phyloP scores from a whole-genome alignment of 2,113 vertebrate genomes.

The Mesocricetus auratus region DNA sequence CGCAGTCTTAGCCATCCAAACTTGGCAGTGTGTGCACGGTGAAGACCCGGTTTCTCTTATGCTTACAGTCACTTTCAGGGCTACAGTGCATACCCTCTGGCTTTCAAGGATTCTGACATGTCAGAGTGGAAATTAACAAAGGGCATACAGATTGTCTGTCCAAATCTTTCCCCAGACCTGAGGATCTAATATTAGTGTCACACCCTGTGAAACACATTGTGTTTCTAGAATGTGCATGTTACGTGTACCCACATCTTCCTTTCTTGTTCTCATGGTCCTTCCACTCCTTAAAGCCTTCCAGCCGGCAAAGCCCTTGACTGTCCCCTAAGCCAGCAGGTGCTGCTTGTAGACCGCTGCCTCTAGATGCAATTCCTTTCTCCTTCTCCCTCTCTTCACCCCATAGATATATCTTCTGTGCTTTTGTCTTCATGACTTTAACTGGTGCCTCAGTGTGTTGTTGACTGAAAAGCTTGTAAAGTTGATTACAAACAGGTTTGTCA shows the following conservation, averaged over 20 bases:
- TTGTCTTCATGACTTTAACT: background rate
- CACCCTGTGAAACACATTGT: background rate
- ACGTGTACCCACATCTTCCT: background rate
- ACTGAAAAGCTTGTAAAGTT: background rate
- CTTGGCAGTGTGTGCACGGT: background rate
- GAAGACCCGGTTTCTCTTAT: background rate
- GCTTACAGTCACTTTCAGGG: background rate
- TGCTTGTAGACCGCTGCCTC: background rate
- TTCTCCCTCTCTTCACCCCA: background rate
- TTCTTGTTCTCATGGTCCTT: background rate
- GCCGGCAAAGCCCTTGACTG: background rate
- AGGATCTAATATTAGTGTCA: background rate
- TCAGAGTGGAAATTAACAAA: slow-evolving; percentile 48
- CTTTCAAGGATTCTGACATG: background rate
- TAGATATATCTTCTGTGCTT: background rate
- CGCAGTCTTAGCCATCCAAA: background rate
- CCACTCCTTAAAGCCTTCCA: background rate
- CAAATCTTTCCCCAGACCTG: slow-evolving; percentile 2
- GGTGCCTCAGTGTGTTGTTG: background rate
- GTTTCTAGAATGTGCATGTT: background rate
- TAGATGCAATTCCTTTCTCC: background rate
- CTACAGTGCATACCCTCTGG: background rate
- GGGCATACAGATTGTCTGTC: background rate
- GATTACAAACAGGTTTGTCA: background rate
- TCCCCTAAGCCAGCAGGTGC: background rate